Evolutionary conservation across 2,113 vertebrate species (phyloP), one percentile per base, ranked within the genome.

Genomic region (Sisor rabdophorus): DNA sequence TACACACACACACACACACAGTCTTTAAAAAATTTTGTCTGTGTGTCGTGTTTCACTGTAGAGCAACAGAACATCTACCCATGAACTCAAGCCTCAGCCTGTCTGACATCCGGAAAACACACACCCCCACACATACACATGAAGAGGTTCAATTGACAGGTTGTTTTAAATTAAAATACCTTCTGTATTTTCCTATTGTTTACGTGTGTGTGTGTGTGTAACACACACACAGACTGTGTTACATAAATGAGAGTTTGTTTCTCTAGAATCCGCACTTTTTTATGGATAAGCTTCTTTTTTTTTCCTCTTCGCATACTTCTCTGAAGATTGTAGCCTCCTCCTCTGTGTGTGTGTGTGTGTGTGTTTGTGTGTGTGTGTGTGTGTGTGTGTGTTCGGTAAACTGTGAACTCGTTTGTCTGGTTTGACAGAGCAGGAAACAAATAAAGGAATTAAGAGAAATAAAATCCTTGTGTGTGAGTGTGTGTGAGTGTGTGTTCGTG

Each of bases 331-430:
- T 55, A 36, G n/a, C 48, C 56, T 60, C 59, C 50, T 56, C 86
- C 55, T 83, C 78, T 68, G 44, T 61, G 9, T 63, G 47, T 56
- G 68, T 63, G 81, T 82, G 82, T 73, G 77, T 73, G 81, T 76
- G 83, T 73, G 71, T 60, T 40, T 52, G 48, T 58, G 71, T 64
- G 82, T 82, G 82, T 73, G 77, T 68, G 81, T 71, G 82, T 69
- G 63, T 83, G 81, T 76, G 72, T 47, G 55, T 40, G 69, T 22
- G 69, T 54, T 85, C 87, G 84, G 86, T 68, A 80, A 79, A 87
- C 79, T 85, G 75, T 59, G 63, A 92, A 92, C 91, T 82, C 0
- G 91, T 91, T 91, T 81, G 78, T 79, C 90, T 84, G 87, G 91
- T 92, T 92, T 89, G 76, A 82, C 84, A 86, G 79, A 89, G 76